These are phyloP conservation scores for Tetragonula clypearis DNA, from an alignment of 1,140 invertebrate species.

Conservation along the genomic window DNA sequence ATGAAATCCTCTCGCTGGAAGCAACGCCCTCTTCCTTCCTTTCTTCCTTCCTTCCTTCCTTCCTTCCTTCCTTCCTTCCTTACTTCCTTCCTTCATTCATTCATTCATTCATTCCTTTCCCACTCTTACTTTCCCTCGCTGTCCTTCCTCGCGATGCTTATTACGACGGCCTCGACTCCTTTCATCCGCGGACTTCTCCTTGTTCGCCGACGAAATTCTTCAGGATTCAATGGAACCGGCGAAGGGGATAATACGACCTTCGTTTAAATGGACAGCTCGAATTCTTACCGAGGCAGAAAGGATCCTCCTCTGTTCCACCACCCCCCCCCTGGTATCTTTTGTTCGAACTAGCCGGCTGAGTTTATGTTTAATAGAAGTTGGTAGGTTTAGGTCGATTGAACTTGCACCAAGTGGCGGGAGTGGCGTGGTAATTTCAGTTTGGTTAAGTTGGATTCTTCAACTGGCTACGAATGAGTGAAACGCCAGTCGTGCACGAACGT, in stretches of 20 bases:
- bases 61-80: not conserved
- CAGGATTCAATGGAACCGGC: not conserved
- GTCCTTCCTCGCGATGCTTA: not conserved
- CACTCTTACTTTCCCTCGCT: not conserved
- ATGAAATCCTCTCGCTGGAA: constrained; percentile 12
- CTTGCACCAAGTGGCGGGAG: not conserved
- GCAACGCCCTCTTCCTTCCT: not conserved
- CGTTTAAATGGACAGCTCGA: constrained; percentile 6
- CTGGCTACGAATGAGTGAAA: not conserved
- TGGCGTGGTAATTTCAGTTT: not conserved
- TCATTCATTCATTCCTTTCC: not conserved
- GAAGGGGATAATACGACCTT: constrained; percentile 1
- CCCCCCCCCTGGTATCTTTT: not conserved
- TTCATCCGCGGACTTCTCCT: not conserved
- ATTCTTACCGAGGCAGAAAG: not conserved
- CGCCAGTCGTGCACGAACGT: too few species aligned
- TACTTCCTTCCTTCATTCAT: too few species aligned
- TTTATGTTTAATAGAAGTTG: constrained; percentile 27
- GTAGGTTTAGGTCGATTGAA: not conserved
- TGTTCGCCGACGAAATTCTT: constrained; percentile 12
- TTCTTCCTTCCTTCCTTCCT: not conserved
- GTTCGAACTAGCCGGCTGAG: not conserved
- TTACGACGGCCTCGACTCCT: not conserved
- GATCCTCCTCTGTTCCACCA: not conserved
- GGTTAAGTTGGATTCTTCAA: not conserved